These are phyloP conservation scores for Gorsachius magnificus DNA, from an alignment of 2,797 vertebrate species.

Conservation along the genomic window DNA sequence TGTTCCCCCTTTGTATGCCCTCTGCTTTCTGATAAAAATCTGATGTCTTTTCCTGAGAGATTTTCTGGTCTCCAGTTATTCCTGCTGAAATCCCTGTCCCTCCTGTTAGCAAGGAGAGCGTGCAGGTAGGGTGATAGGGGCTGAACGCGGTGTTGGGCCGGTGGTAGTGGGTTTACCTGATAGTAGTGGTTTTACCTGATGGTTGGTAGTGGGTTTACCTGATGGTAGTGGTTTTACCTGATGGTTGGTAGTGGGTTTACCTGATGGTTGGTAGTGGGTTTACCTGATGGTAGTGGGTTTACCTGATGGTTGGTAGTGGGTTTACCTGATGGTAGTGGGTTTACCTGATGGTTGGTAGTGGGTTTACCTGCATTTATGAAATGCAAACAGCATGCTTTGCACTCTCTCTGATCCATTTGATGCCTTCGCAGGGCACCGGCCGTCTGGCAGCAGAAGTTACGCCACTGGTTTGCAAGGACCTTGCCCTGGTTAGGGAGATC, in stretches of 20 bases:
- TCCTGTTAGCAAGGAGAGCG: neutral
- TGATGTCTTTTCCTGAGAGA: too few relatives aligned
- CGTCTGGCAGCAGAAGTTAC: neutral
- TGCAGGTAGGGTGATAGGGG: neutral
- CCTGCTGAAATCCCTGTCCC: neutral
- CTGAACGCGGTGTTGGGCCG: neutral
- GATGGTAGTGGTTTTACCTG: neutral
- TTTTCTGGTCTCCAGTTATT: neutral
- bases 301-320: too few relatives aligned
- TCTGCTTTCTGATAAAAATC: neutral
- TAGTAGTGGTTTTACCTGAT: neutral
- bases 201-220: too few relatives aligned
- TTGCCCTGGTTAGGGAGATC: neutral
- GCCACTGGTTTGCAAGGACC: neutral
- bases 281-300: neutral
- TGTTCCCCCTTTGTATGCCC: neutral
- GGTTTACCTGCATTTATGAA: neutral
- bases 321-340: neutral
- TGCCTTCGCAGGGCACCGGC: neutral
- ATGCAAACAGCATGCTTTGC: neutral
- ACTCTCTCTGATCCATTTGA: accelerated
- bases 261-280: too few relatives aligned
- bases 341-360: neutral
- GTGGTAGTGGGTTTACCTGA: neutral
- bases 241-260: neutral